These are phyloP conservation scores for Drosophila pseudoobscura DNA, from an alignment of 1,140 invertebrate species.

Conservation along the genomic window DNA sequence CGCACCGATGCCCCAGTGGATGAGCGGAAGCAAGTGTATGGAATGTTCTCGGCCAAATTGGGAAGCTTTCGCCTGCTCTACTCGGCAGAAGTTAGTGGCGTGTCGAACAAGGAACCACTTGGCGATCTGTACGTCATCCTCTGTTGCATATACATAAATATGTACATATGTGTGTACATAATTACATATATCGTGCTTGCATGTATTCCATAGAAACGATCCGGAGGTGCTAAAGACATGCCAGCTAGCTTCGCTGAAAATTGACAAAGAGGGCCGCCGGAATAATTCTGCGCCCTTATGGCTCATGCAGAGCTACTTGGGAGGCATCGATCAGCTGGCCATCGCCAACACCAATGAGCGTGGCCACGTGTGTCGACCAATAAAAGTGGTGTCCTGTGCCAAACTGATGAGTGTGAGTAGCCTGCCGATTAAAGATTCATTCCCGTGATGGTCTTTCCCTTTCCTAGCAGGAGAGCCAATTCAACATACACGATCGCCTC, in stretches of 20 bases:
- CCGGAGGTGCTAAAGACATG: slow-evolving; percentile 18
- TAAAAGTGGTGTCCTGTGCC: not conserved
- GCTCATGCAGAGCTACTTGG: slow-evolving; percentile 8
- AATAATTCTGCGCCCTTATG: not conserved
- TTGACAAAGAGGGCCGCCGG: no score
- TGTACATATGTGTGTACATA: no score
- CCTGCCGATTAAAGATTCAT: no score
- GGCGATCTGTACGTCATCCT: slow-evolving; percentile 30
- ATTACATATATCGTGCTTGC: no score
- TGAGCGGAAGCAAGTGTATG: slow-evolving; percentile 14
- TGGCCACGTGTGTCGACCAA: not conserved
- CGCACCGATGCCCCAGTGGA: slow-evolving; percentile 1
- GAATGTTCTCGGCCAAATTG: slow-evolving; percentile 23
- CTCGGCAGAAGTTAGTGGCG: slow-evolving; percentile 14
- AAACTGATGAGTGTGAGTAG: not conserved
- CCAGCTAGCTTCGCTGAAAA: not conserved
- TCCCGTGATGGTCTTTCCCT: no score
- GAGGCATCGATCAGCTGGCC: not conserved
- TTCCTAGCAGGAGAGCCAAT: no score
- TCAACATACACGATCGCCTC: not conserved
- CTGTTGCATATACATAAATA: not conserved
- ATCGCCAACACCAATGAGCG: not conserved
- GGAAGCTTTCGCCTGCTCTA: slow-evolving; percentile 25
- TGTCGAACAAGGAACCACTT: slow-evolving; percentile 19
- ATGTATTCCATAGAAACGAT: slow-evolving; percentile 4